Percentiles rank a stretch among this genome's conserved stretches.
phyloP scores from a whole-genome alignment of 1,140 invertebrate genomes.

The Neoseiulus cucumeris region DNA sequence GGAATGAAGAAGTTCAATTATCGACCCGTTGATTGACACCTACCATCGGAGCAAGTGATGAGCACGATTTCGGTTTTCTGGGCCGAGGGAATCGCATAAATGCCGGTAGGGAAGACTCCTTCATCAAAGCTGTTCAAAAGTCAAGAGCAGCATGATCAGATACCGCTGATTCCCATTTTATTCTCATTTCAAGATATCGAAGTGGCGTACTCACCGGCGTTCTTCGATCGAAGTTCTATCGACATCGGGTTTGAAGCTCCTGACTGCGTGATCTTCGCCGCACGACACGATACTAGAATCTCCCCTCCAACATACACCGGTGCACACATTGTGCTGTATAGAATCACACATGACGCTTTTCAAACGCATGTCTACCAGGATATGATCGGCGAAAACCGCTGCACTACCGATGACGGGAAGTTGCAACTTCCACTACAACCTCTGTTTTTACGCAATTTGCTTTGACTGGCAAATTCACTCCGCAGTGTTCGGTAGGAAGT shows the following conservation, averaged over 20 bases:
- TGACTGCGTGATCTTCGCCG: background rate
- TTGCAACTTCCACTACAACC: too few relatives aligned
- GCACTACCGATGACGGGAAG: too few relatives aligned
- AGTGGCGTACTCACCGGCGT: background rate
- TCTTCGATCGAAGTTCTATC: background rate
- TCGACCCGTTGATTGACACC: background rate
- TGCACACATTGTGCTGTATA: background rate
- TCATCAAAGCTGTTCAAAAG: background rate
- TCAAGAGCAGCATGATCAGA: background rate
- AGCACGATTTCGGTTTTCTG: constrained; percentile 6
- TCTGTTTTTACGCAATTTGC: too few relatives aligned
- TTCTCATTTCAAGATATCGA: background rate
- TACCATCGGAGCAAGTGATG: background rate
- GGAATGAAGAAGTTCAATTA: too few relatives aligned
- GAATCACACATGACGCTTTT: background rate
- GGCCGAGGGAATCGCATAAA: background rate
- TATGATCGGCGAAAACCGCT: too few relatives aligned
- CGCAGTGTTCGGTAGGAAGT: too few relatives aligned
- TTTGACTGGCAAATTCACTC: too few relatives aligned
- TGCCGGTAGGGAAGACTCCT: background rate
- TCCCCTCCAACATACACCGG: background rate
- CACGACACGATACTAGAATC: background rate
- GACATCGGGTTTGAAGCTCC: background rate
- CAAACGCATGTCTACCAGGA: background rate
- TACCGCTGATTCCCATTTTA: background rate